Evolutionary conservation across 2,888 invertebrate genomes (phyloP).

Genomic region (Chalcis sispes): DNA sequence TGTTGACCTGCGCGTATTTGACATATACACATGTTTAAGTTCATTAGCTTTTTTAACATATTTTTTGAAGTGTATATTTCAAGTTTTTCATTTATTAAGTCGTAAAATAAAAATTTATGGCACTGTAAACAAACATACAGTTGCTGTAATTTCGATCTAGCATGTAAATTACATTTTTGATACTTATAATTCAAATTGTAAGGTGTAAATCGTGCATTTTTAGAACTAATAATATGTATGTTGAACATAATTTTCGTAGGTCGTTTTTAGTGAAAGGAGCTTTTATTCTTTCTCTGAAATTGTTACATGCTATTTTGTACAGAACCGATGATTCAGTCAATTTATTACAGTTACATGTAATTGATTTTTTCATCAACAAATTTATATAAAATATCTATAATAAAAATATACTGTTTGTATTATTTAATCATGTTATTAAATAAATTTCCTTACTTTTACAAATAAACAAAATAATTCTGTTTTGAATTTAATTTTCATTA

Average conservation of each 20-base stretch:
- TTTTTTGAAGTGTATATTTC: conserved; percentile 24
- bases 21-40: conserved; percentile 36
- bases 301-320: conserved; percentile 36
- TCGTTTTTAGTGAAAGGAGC: conserved; percentile 22
- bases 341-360: conserved; percentile 39
- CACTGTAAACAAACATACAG: conserved; percentile 11
- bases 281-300: conserved; percentile 28
- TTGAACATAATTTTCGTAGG: not conserved
- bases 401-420: conserved; percentile 28
- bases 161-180: conserved; percentile 38
- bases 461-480: not conserved
- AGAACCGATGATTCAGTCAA: conserved; percentile 42
- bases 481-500: not conserved
- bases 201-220: conserved; percentile 11
- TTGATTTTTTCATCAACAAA: conserved; percentile 40
- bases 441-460: conserved; percentile 8
- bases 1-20: conserved; percentile 35
- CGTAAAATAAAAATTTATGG: conserved; percentile 8
- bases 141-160: conserved; percentile 5
- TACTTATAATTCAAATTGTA: conserved; percentile 13
- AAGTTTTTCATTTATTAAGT: conserved; percentile 27
- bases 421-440: conserved; percentile 20
- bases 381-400: conserved; percentile 26
- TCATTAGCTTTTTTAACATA: conserved; percentile 39
- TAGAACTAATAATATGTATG: conserved; percentile 9